Base-by-base conservation (phyloP, 2,113 vertebrate genomes). In the Malurus elegans region DNA sequence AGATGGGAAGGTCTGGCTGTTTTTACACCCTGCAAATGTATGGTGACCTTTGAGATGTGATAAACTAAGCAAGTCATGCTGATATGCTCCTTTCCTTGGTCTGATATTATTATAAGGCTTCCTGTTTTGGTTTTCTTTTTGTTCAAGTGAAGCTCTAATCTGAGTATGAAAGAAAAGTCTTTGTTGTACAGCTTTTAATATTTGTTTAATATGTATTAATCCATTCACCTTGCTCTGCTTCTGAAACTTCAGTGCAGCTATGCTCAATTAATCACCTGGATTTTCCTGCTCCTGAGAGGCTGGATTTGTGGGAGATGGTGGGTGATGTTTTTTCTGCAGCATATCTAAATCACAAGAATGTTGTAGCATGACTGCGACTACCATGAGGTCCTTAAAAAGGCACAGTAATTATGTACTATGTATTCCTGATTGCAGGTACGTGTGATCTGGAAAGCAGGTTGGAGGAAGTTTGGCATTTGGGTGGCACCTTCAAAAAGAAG, bases 401-500 rank as follows among this genome's bases (percentile, higher is more conserved):
- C 75, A 10, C 62, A 24, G 28, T 76, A 78, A 96, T 86, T 86
- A 56, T 4, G 0, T 40, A 3, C 48, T 57, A 14, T 79, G n/a
- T 90, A 51, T 86, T 79, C 82, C 44, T 44, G 48, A 26, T 24
- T 70, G 56, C 75, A 83, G 90, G 75, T 70, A 60, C 2, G 12
- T 56, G 75, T 47, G 75, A 56, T 76, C 53, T 70, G 88, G 75
- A 47, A 76, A 44, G 53, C 48, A 74, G 20, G 16, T 73, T 57
- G n/a, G 71, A 47, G 66, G 56, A 81, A 76, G 66, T 70, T 82
- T 86, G 71, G 81, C 62, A 36, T 54, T 91, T 65, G 74, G 78
- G 87, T 20, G 4, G 67, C 67, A 62, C 80, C 70, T 93, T 95
- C 62, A 78, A 56, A 90, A 92, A 88, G 87, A 91, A 79, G 72